Conservation (phyloP, 1,140 invertebrate species). For the Ips typographus region DNA sequence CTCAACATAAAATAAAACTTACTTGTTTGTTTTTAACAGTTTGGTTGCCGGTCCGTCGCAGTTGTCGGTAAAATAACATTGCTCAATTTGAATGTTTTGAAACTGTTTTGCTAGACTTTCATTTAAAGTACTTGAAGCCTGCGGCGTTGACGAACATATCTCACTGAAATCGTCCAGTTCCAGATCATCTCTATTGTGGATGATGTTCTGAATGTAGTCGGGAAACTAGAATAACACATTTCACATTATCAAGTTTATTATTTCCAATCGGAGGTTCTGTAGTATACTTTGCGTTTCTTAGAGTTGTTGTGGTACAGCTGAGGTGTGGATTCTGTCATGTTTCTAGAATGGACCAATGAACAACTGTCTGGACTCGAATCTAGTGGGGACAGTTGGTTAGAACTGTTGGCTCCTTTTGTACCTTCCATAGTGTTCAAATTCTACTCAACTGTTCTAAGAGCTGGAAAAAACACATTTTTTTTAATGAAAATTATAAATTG, state of each 20-base stretch:
- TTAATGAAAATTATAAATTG: too few relatives aligned
- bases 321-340: constrained; percentile 18
- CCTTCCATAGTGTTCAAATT: too few relatives aligned
- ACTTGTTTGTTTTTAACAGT: constrained; percentile 28
- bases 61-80: constrained; percentile 8
- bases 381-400: too few relatives aligned
- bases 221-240: background rate
- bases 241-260: background rate
- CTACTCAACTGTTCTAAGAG: too few relatives aligned
- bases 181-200: constrained; percentile 19
- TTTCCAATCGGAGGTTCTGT: background rate
- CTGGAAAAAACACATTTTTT: too few relatives aligned
- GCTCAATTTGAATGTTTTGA: constrained; percentile 39
- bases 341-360: constrained; percentile 20
- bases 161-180: constrained; percentile 24
- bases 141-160: constrained; percentile 29
- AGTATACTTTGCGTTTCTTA: constrained; percentile 34
- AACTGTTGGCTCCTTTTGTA: too few relatives aligned
- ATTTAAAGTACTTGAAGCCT: constrained; percentile 42
- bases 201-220: too few relatives aligned
- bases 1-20: background rate
- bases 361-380: background rate
- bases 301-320: background rate
- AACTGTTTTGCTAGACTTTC: constrained; percentile 39
- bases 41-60: constrained; percentile 16